phyloP scores from a whole-genome alignment of 2,113 vertebrate species.

The Todiramphus saurophagus region DNA sequence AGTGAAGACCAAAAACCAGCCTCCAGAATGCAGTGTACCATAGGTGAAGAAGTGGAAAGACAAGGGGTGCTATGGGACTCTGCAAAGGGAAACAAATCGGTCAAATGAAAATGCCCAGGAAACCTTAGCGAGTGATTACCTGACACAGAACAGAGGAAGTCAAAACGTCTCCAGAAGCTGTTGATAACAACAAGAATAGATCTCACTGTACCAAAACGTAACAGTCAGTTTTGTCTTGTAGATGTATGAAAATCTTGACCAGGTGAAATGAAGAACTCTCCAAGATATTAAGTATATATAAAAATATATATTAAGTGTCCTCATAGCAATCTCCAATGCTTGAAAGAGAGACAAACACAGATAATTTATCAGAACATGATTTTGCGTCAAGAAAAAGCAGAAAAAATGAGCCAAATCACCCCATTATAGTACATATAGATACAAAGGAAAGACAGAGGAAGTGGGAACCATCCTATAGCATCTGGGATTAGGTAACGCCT shows the following conservation, averaged over 20 bases:
- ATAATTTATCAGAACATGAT: neutral
- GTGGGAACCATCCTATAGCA: neutral
- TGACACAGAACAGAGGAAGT: neutral
- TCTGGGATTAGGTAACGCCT: neutral
- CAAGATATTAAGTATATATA: neutral
- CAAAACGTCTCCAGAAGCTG: neutral
- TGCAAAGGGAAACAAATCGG: neutral
- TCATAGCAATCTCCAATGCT: neutral
- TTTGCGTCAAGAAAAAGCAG: neutral
- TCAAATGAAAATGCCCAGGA: neutral
- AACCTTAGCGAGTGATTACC: neutral
- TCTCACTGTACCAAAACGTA: neutral
- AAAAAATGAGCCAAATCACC: rapidly evolving
- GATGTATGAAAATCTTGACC: neutral
- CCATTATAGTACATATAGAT: neutral
- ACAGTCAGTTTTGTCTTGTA: neutral
- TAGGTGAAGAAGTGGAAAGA: neutral
- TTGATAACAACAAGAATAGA: neutral
- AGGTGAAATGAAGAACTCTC: neutral
- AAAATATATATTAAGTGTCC: neutral
- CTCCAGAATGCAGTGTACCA: neutral
- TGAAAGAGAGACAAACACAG: neutral
- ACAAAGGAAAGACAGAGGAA: neutral
- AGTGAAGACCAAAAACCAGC: neutral
- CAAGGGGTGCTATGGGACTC: neutral